Percentiles rank a stretch among this genome's conserved stretches.
Evolutionary conservation across 2,888 invertebrate genomes (phyloP).

Genomic region (Athrips mouffetella): DNA sequence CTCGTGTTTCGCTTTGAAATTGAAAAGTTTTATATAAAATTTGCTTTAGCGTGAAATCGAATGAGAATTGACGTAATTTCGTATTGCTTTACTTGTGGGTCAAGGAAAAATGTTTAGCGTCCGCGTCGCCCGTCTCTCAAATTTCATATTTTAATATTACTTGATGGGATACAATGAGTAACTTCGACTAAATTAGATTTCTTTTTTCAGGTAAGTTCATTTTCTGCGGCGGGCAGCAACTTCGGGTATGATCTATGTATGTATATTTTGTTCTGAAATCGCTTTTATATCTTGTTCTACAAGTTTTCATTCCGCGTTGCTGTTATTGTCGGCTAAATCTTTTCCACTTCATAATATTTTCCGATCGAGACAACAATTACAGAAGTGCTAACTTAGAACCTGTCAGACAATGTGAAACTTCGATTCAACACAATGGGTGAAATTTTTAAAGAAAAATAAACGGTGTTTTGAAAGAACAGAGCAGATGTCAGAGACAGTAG

Average conservation of each 20-base stretch:
- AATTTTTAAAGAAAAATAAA: slow-evolving; percentile 49
- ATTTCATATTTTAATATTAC: slow-evolving; percentile 17
- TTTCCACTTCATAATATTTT: slow-evolving; percentile 11
- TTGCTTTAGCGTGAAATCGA: slow-evolving; percentile 26
- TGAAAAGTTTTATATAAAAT: slow-evolving; percentile 31
- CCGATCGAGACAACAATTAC: slow-evolving; percentile 11
- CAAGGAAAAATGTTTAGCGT: slow-evolving; percentile 19
- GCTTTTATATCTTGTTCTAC: neutral
- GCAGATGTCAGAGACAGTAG: slow-evolving; percentile 43
- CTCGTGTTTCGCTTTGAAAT: slow-evolving; percentile 26
- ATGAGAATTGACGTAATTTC: slow-evolving; percentile 27
- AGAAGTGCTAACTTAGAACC: slow-evolving; percentile 18
- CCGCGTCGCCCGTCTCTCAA: slow-evolving; percentile 12
- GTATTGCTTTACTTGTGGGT: slow-evolving; percentile 24
- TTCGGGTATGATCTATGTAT: neutral
- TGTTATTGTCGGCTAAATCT: neutral
- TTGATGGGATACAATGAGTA: slow-evolving; percentile 1
- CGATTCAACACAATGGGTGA: slow-evolving; percentile 39
- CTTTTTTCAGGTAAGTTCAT: slow-evolving; percentile 27
- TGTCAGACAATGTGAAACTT: slow-evolving; percentile 31
- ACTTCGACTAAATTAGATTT: slow-evolving; percentile 17
- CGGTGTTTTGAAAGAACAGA: slow-evolving; percentile 38
- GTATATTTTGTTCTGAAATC: neutral
- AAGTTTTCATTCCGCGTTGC: neutral
- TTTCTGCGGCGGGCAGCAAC: neutral